These are phyloP conservation scores for Carposina sasakii DNA, from an alignment of 1,140 invertebrate genomes.

Conservation along the genomic window DNA sequence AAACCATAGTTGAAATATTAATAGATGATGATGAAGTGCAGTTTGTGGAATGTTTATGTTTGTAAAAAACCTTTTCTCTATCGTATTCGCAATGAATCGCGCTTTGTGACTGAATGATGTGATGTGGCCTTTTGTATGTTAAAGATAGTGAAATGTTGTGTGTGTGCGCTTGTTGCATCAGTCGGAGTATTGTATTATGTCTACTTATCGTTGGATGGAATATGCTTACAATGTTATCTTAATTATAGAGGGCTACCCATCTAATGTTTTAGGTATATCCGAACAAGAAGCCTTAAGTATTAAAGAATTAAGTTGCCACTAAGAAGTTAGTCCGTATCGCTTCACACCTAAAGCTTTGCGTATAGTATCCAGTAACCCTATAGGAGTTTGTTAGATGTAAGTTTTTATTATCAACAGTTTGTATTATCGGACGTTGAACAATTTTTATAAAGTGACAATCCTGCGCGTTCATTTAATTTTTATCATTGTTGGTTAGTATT, in stretches of 20 bases:
- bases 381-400: conserved; percentile 60
- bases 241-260: too few relatives aligned
- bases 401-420: conserved; percentile 69
- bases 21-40: conserved; percentile 18
- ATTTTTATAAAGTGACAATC: conserved; percentile 56
- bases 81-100: conserved; percentile 34
- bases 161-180: conserved; percentile 64
- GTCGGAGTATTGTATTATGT: conserved; percentile 40
- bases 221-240: conserved; percentile 54
- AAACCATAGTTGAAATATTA: conserved; percentile 33
- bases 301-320: too few relatives aligned
- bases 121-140: conserved; percentile 70
- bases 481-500: conserved; percentile 38
- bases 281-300: too few relatives aligned
- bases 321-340: too few relatives aligned
- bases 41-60: conserved; percentile 24
- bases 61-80: conserved; percentile 37
- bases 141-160: conserved; percentile 49
- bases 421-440: conserved; percentile 58
- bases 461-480: conserved; percentile 62
- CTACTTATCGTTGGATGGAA: conserved; percentile 34
- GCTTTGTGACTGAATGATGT: conserved; percentile 71
- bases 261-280: too few relatives aligned
- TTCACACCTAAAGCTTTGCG: too few relatives aligned
- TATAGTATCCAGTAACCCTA: conserved; percentile 40